phyloP scores from a whole-genome alignment of 2,797 vertebrate species.

The Neosalanx taihuensis region DNA sequence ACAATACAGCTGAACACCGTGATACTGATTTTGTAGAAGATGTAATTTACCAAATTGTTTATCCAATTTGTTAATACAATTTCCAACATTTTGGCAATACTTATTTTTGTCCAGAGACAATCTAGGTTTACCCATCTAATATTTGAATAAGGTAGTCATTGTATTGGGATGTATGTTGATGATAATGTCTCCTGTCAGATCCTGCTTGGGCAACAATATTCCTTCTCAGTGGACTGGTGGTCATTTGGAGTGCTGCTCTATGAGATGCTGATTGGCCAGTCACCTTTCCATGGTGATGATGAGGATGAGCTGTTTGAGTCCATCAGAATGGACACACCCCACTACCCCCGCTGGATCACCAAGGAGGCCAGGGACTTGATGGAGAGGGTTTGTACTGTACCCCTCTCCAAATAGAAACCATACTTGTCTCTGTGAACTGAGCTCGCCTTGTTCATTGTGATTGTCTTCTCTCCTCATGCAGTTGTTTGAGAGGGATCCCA shows the following conservation, averaged over 20 bases:
- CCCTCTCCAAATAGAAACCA: not conserved
- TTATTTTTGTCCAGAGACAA: not conserved
- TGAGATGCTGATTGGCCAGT: constrained; percentile 98
- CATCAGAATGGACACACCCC: constrained; percentile 90
- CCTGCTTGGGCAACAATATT: constrained; percentile 89
- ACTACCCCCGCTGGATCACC: constrained; percentile 96
- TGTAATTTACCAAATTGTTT: too few species aligned
- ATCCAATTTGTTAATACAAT: too few species aligned
- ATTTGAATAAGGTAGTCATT: not conserved
- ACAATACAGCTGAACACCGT: too few species aligned
- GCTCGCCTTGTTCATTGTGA: not conserved
- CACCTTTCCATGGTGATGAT: constrained; percentile 96
- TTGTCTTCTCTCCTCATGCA: constrained; percentile 56
- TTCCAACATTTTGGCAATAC: too few species aligned
- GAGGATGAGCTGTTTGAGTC: constrained; percentile 98
- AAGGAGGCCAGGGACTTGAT: constrained; percentile 91
- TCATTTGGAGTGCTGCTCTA: constrained; percentile 96
- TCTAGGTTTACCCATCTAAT: too few species aligned
- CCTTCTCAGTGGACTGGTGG: constrained; percentile 99
- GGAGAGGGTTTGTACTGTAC: constrained; percentile 78
- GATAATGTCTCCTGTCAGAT: constrained; percentile 73
- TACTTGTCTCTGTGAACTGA: not conserved
- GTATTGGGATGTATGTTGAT: not conserved
- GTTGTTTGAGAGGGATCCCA: constrained; percentile 92
- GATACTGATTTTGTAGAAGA: too few species aligned